Evolutionary conservation across 2,113 vertebrate genomes (phyloP).

Genomic region (human): GRCh38 chr12:109122001-109122500

Average conservation of each 20-base stretch:
- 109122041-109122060: not conserved
- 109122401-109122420: too few relatives aligned
- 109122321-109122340: not conserved
- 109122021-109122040: fast-evolving
- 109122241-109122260: not conserved
- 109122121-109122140: too few relatives aligned
- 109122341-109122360: too few relatives aligned
- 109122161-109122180: not conserved
- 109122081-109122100: not conserved
- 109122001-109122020: not conserved
- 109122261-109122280: not conserved
- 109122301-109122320: not conserved
- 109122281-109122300: not conserved
- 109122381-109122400: too few relatives aligned
- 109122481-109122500: too few relatives aligned
- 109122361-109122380: too few relatives aligned
- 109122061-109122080: not conserved
- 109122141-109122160: not conserved
- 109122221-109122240: not conserved
- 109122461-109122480: too few relatives aligned
- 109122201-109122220: not conserved
- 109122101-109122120: not conserved
- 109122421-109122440: too few relatives aligned
- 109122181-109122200: not conserved
- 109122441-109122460: too few relatives aligned